A percentile compares a stretch with the other conserved stretches of the same genome.
Conservation (phyloP, 2,113 vertebrate species). For the Scomber colias region DNA sequence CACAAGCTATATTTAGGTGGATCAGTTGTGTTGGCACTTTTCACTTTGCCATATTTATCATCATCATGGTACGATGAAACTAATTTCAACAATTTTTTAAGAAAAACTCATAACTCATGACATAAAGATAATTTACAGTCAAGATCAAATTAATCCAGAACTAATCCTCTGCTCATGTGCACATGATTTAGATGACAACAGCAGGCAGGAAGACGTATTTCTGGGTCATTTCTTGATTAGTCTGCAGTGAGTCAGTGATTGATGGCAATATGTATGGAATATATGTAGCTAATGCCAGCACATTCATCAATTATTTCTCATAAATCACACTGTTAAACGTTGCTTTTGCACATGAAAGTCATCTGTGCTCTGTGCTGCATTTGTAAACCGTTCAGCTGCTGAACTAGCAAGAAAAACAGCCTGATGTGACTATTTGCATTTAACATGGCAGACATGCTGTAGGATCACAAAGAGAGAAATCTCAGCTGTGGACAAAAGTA, state of each 20-base stretch:
- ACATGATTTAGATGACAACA: conserved; percentile 52
- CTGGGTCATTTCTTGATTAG: conserved; percentile 61
- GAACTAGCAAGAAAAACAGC: conserved; percentile 7
- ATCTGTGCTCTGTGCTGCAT: conserved; percentile 1
- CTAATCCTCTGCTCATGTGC: conserved; percentile 30
- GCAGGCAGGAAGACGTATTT: conserved; percentile 23
- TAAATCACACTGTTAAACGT: conserved; percentile 38
- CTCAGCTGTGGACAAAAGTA: not conserved
- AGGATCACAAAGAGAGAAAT: not conserved
- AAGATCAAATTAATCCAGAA: conserved; percentile 41
- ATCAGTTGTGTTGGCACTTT: not conserved
- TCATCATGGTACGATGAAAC: not conserved
- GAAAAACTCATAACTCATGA: conserved; percentile 19
- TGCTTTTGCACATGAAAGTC: conserved; percentile 26
- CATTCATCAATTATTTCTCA: conserved; percentile 44
- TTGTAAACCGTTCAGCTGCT: conserved; percentile 8
- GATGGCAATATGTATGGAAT: conserved; percentile 30
- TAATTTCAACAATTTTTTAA: conserved; percentile 16
- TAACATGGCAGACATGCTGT: not conserved
- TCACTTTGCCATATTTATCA: not conserved
- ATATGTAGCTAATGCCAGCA: conserved; percentile 26
- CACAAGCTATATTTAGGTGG: not conserved
- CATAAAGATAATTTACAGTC: conserved; percentile 40
- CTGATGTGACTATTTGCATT: conserved; percentile 5
- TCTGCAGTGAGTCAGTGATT: conserved; percentile 47